Base-by-base conservation (phyloP, 1,140 invertebrate genomes). In the Gonatopus flavifemur region DNA sequence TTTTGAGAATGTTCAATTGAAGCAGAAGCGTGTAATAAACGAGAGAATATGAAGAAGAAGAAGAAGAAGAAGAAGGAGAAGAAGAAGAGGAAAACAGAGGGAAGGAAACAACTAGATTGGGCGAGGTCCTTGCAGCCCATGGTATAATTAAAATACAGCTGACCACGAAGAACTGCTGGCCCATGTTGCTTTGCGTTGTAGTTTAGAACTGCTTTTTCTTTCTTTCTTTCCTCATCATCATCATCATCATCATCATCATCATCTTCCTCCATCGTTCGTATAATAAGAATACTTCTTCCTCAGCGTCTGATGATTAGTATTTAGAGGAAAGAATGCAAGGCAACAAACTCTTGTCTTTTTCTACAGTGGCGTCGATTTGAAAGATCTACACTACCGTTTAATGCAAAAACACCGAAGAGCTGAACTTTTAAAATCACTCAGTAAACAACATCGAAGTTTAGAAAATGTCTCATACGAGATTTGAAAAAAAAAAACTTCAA, bases 131-230 rank as follows among this genome's bases (percentile, higher is more conserved):
- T 54, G 56, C 46, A 46, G 67, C 43, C 63, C 67, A 62, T 57
- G 58, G 61, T 72, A 69, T 73, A 73, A 74, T 74, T 74, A 74
- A 76, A 76, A 77, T 74, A 76, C 72, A 72, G 70, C 66, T 69
- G 66, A 72, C 56, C 69, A 69, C 69, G 71, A 67, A 56, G n/a
- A 61, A 67, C 66, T 65, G 64, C 55, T 50, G 52, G 56, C 57
- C 62, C 51, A 50, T 55, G 52, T 47, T 52, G 58, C 62, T 54
- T 56, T 50, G 40, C 37, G 35, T 60, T 45, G 35, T 47, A 48
- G 52, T n/a, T n/a, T n/a, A n/a, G n/a, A n/a, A n/a, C 49, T 57
- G 33, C 53, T 32, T 46, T 60, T 45, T 33, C 48, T 55, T 55
- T 53, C 57, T 51, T 56, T 52, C 51, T 44, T 55, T 28, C 43